Conservation (phyloP, 1,140 invertebrate genomes). For the Drosophila persimilis region DNA sequence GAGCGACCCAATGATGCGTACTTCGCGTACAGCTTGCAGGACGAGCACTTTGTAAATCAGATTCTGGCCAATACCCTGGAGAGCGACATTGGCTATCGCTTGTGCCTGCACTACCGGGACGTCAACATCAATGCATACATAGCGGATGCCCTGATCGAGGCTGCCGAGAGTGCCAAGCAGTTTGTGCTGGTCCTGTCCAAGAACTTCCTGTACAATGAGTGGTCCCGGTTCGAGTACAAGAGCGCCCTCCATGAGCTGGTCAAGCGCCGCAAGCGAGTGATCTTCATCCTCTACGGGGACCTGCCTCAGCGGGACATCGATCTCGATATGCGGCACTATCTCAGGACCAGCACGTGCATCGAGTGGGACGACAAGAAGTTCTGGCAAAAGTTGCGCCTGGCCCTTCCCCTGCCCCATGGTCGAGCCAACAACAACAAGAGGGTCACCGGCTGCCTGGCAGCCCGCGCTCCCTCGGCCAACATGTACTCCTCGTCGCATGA, state of each 20-base stretch:
- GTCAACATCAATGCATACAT: conserved; percentile 92
- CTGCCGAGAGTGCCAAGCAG: conserved; percentile 93
- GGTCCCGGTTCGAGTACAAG: conserved; percentile 97
- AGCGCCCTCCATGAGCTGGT: conserved; percentile 95
- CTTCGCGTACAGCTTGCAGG: conserved; percentile 94
- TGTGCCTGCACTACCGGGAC: conserved; percentile 94
- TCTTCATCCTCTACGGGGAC: conserved; percentile 93
- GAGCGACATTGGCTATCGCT: conserved; percentile 89
- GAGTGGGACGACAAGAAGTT: conserved; percentile 96
- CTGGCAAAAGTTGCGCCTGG: conserved; percentile 96
- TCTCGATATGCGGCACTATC: conserved; percentile 93
- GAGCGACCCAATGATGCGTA: conserved; percentile 95
- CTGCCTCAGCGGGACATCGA: conserved; percentile 93
- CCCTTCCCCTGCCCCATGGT: conserved; percentile 88
- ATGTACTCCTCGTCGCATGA: conserved; percentile 86
- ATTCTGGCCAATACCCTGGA: conserved; percentile 93
- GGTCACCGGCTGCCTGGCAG: conserved; percentile 50
- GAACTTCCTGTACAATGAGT: conserved; percentile 96
- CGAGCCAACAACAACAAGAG: conserved; percentile 72
- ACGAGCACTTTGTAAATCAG: conserved; percentile 94
- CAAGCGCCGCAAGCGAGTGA: conserved; percentile 91
- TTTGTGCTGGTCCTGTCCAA: conserved; percentile 95
- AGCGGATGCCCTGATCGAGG: conserved; percentile 94
- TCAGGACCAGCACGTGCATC: conserved; percentile 95
- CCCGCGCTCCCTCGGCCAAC: conserved; percentile 83